A percentile compares a stretch with the other conserved stretches of the same genome.
These are phyloP conservation scores for Enteromius unitaeniatus DNA, from an alignment of 2,797 vertebrate genomes.

Conservation along the genomic window DNA sequence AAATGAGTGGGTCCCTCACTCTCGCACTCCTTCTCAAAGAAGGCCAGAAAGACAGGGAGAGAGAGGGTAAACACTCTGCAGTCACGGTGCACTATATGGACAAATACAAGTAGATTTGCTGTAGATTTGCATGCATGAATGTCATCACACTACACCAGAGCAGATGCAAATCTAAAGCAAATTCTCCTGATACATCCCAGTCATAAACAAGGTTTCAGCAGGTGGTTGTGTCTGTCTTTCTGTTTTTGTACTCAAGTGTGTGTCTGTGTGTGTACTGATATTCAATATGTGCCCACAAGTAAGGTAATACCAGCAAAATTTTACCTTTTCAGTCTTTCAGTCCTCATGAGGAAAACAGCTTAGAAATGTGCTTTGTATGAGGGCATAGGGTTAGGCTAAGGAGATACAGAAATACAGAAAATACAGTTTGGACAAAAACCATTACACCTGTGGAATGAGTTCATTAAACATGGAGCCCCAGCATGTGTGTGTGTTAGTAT, in stretches of 20 bases:
- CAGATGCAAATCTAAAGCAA: conserved; percentile 28
- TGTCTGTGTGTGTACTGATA: neutral
- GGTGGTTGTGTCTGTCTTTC: neutral
- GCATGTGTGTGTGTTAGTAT: neutral
- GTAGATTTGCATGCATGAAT: conserved; percentile 8
- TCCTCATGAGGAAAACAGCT: neutral
- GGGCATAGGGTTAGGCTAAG: too few relatives aligned
- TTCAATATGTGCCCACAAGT: neutral
- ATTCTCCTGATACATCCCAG: neutral
- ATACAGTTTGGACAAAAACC: too few relatives aligned
- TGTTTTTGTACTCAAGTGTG: neutral
- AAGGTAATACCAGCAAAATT: neutral
- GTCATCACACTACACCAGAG: neutral
- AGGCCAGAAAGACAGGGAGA: neutral
- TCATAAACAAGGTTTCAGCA: neutral
- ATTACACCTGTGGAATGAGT: too few relatives aligned
- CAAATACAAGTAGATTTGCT: neutral
- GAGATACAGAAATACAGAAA: too few relatives aligned
- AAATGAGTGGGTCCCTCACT: conserved; percentile 65
- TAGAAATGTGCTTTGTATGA: neutral
- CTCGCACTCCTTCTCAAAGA: conserved; percentile 28
- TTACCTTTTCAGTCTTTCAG: neutral
- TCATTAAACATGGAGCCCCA: too few relatives aligned
- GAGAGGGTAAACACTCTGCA: neutral
- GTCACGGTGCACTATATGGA: neutral